Conservation (phyloP, 2,888 invertebrate species). For the Aphidius colemani region DNA sequence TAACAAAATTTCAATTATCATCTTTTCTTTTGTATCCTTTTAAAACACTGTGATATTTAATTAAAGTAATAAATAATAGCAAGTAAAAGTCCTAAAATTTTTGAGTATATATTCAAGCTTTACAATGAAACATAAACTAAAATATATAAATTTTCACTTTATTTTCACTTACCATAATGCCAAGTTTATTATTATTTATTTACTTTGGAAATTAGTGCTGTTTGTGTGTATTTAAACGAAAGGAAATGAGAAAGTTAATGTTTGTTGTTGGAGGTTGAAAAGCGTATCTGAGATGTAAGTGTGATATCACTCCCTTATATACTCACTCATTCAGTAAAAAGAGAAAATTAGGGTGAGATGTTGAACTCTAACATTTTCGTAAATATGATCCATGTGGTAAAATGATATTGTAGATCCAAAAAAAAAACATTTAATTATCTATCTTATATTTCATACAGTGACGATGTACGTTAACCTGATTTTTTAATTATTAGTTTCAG, state of each 20-base stretch:
- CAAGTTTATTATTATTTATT: slow-evolving; percentile 1
- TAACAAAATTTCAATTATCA: no score
- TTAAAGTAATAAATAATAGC: no score
- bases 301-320: slow-evolving; percentile 56
- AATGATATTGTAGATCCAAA: slow-evolving; percentile 57
- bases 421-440: slow-evolving; percentile 49
- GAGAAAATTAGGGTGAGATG: no score
- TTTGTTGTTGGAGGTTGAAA: slow-evolving; percentile 41
- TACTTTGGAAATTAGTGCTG: background rate
- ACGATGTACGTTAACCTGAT: no score
- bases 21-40: no score
- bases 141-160: slow-evolving; percentile 18
- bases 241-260: background rate
- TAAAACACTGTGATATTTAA: no score
- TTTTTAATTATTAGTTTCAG: no score
- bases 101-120: no score
- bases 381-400: slow-evolving; percentile 28
- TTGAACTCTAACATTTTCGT: no score
- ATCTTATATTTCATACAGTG: slow-evolving; percentile 43
- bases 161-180: slow-evolving; percentile 31
- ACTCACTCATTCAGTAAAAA: slow-evolving; percentile 40
- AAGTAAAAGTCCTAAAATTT: no score
- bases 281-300: slow-evolving; percentile 50
- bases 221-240: background rate
- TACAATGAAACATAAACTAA: background rate